Evolutionary conservation across 1,140 invertebrate species (phyloP), one percentile per base, ranked within the genome.

Genomic region (Drosophila tropicalis): DNA sequence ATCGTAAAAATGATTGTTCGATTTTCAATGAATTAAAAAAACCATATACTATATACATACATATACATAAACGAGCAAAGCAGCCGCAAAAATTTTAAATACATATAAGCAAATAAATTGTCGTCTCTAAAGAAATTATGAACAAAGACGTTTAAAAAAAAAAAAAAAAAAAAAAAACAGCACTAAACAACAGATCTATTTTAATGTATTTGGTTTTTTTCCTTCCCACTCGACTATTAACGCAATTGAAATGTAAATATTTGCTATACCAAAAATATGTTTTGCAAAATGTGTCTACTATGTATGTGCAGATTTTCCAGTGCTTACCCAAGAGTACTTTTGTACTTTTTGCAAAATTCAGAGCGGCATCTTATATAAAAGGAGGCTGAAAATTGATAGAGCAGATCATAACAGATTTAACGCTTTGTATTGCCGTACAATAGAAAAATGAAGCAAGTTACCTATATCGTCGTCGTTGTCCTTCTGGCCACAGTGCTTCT

Each of bases 1-100:
- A 51, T 22, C 22, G 69, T 72, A 64, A 72, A 82, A 64, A 79
- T 61, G 72, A 72, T 66, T 87, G 82, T 86, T 86, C 79, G 73
- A 82, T 51, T 51, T 51, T 22, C 22, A 51, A 51, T 51, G 17
- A 51, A 51, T 22, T 10, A 51, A 17, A 10, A 19, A 17, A 51
- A 36, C 3, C 7, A 36, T 36, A 36, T 36, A 36, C 34, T 36
- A 36, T 36, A 36, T 36, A 36, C 34, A 36, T 36, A 36, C 7
- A 10, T 47, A 47, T 17, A 47, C 9, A 47, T 15, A n/a, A n/a
- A n/a, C n/a, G 44, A 12, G 44, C 44, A 9, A 51, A 22, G 17
- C 44, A 51, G 12, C 17, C 44, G 78, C 68, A 71, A 74, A 57
- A 74, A 54, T 58, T 47, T 66, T 10, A 19, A 47, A 19, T 47